Percentiles rank a stretch among this genome's conserved stretches.
Evolutionary conservation across 1,140 invertebrate genomes (phyloP).

Genomic region (Ylistrum balloti): DNA sequence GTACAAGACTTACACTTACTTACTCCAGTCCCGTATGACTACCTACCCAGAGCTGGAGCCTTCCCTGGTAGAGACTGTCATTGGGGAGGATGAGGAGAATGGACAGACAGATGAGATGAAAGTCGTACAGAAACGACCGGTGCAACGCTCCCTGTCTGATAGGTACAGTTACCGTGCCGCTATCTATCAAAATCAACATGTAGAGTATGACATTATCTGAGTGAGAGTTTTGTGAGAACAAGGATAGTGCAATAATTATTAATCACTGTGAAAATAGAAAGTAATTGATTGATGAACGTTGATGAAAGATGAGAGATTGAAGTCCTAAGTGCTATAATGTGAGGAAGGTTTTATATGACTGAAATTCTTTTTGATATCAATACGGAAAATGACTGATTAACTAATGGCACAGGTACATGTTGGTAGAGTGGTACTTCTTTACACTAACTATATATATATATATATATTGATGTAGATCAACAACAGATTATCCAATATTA

Average conservation of each 20-base stretch:
- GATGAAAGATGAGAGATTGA: background rate
- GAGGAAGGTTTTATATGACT: conserved; percentile 25
- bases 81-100: conserved; percentile 88
- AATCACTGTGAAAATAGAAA: background rate
- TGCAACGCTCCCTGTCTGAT: conserved; percentile 85
- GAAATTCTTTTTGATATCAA: background rate
- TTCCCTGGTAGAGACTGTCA: conserved; percentile 87
- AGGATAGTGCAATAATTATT: background rate
- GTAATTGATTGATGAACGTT: background rate
- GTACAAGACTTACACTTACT: conserved; percentile 92
- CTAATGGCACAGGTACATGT: conserved; percentile 9
- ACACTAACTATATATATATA: conserved; percentile 26
- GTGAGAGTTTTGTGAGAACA: background rate
- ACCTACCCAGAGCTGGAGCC: conserved; percentile 86
- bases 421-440: background rate
- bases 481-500: background rate
- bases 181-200: conserved; percentile 78
- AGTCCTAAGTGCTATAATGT: background rate
- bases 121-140: conserved; percentile 66
- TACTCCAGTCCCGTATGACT: conserved; percentile 89
- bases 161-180: conserved; percentile 90
- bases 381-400: background rate
- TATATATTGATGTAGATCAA: background rate
- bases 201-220: conserved; percentile 73
- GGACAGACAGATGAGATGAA: conserved; percentile 48